These are phyloP conservation scores for Brenthis daphne DNA, from an alignment of 2,888 invertebrate genomes.

Conservation along the genomic window DNA sequence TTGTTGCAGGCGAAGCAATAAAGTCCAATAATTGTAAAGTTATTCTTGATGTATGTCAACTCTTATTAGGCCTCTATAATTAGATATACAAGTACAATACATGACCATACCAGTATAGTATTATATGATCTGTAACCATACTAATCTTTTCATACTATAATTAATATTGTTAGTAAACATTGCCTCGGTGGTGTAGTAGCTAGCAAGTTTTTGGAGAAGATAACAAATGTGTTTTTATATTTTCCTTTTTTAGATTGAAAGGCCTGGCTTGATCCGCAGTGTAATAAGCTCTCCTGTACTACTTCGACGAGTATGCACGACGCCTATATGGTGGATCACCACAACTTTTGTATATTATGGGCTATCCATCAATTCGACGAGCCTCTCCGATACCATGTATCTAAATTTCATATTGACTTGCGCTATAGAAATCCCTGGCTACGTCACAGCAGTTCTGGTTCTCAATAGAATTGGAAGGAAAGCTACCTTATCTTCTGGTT, in stretches of 20 bases:
- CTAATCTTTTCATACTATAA: too few relatives aligned
- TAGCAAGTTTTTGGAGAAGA: too few relatives aligned
- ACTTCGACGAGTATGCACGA: conserved; percentile 77
- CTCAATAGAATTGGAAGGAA: conserved; percentile 71
- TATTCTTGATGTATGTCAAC: too few relatives aligned
- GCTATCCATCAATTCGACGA: conserved; percentile 86
- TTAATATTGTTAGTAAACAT: too few relatives aligned
- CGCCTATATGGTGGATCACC: conserved; percentile 87
- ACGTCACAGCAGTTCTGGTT: conserved; percentile 80
- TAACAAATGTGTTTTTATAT: too few relatives aligned
- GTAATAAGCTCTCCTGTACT: conserved; percentile 77
- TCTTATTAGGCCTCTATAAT: too few relatives aligned
- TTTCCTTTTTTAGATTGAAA: conserved; percentile 21
- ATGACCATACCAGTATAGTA: too few relatives aligned
- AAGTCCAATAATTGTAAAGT: too few relatives aligned
- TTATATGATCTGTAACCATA: too few relatives aligned
- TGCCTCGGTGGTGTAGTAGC: too few relatives aligned
- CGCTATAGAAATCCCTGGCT: conserved; percentile 85
- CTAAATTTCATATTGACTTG: conserved; percentile 84
- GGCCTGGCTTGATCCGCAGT: conserved; percentile 51
- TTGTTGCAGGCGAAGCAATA: too few relatives aligned
- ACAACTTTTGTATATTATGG: conserved; percentile 88
- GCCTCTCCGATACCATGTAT: conserved; percentile 85
- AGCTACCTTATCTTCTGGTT: conserved; percentile 48
- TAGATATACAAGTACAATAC: too few relatives aligned